Conservation (phyloP, 2,888 invertebrate species). For the Deilephila porcellus region DNA sequence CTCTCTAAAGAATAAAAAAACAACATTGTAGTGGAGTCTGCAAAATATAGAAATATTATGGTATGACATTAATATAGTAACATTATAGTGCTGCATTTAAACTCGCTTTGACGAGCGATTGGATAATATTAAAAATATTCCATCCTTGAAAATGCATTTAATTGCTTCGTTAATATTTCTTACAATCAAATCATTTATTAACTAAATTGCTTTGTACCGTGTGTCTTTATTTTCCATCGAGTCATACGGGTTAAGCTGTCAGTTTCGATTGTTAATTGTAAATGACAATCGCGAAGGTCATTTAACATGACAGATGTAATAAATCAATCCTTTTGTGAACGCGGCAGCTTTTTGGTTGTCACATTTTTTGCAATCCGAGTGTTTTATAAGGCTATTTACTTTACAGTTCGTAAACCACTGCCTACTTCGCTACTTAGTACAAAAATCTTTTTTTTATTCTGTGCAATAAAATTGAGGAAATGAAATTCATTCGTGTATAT, state of each 20-base stretch:
- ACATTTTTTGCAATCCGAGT: neutral
- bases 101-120: too few species aligned
- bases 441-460: too few species aligned
- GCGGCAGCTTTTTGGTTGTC: neutral
- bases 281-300: constrained; percentile 19
- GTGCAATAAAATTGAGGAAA: too few species aligned
- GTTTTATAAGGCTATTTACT: neutral
- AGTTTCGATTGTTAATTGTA: constrained; percentile 20
- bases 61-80: too few species aligned
- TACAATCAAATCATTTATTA: neutral
- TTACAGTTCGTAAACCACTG: too few species aligned
- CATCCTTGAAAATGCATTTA: neutral
- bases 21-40: too few species aligned
- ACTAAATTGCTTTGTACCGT: neutral
- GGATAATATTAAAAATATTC: neutral
- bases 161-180: neutral
- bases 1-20: too few species aligned
- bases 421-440: too few species aligned
- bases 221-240: neutral
- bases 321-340: constrained; percentile 8
- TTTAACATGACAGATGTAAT: neutral
- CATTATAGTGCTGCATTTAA: too few species aligned
- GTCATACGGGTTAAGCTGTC: neutral
- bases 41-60: too few species aligned
- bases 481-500: too few species aligned